Percentiles rank a stretch among this genome's conserved stretches.
Evolutionary conservation across 2,113 vertebrate genomes (phyloP).

Genomic region (Petroica traversi): DNA sequence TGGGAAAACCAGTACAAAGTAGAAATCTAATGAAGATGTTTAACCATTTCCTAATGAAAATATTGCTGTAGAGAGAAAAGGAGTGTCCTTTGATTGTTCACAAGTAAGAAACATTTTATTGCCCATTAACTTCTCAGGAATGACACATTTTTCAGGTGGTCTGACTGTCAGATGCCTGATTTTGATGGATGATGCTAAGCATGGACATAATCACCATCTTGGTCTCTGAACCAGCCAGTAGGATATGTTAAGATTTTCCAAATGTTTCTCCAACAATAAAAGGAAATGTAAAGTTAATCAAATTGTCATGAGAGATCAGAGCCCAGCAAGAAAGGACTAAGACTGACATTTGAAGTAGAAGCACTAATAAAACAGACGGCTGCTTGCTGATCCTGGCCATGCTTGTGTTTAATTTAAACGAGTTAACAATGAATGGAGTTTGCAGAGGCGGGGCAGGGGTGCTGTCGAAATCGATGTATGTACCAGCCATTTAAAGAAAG

Average conservation of each 20-base stretch:
- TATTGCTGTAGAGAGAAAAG: not conserved
- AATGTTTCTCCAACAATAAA: constrained; percentile 68
- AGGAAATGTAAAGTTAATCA: constrained; percentile 74
- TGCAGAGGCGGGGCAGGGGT: constrained; percentile 1
- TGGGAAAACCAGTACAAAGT: not conserved
- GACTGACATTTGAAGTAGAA: constrained; percentile 62
- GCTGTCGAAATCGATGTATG: constrained; percentile 29
- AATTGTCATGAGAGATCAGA: constrained; percentile 72
- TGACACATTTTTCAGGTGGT: constrained; percentile 14
- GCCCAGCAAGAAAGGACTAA: constrained; percentile 45
- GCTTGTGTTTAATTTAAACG: constrained; percentile 64
- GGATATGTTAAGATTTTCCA: constrained; percentile 66
- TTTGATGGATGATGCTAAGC: constrained; percentile 57
- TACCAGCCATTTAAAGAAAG: constrained; percentile 46
- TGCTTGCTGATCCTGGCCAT: constrained; percentile 49
- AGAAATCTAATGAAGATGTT: not conserved
- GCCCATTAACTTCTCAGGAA: not conserved
- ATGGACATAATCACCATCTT: constrained; percentile 45
- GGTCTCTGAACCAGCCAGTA: constrained; percentile 22
- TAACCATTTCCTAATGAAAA: not conserved
- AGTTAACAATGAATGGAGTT: constrained; percentile 9
- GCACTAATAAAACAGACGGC: constrained; percentile 60
- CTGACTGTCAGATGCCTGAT: constrained; percentile 52
- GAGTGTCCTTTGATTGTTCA: not conserved
- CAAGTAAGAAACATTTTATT: not conserved